Evolutionary conservation across 2,888 invertebrate genomes (phyloP), one percentile per base, ranked within the genome.

Genomic region (Protodeltote pygarga): DNA sequence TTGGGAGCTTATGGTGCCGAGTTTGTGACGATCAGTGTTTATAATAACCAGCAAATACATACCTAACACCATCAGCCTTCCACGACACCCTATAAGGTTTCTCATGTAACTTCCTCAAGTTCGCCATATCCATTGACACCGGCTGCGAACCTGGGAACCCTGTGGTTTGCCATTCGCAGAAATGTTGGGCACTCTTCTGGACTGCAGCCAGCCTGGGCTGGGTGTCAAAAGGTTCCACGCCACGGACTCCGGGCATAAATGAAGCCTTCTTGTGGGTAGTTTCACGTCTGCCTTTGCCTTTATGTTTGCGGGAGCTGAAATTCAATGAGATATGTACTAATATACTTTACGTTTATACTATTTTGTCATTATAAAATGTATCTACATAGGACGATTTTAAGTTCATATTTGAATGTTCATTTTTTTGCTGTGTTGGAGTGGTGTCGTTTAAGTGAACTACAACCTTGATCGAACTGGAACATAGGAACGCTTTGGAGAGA

Each of bases 41-140:
- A 4, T 17, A 25, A 19, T 1, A 2, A 31, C 10, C 1, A 6
- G 9, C 10, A 20, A 20, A 23, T 6, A 39, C 65, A 78, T 80
- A 97, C 96, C 98, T 95, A 19, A 96, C 97, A 21, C 99, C 99
- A 85, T 99, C 99, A 5, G 99, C 99, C 82, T 99, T 99, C 99
- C 99, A 99, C 1, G 99, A 99, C 0, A 99, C 99, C 80, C 95
- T 94, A 78, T 99, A 99, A 0, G 97, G 97, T 76, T 97, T 97
- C 61, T 95, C 87, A 17, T 94, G 92, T 2, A 99, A 86, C 6
- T 95, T 92, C 35, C 85, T 83, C 31, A 99, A 91, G 83, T 99
- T 99, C 0, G 93, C 77, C 1, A 92, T 87, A 75, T 97, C 97
- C 98, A 99, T 98, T 0, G 99, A 99, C 0, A 99, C 98, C 0